Percentiles rank a stretch among this genome's conserved stretches.
Conservation (phyloP, 2,888 invertebrate species). For the Oasisia sp. region DNA sequence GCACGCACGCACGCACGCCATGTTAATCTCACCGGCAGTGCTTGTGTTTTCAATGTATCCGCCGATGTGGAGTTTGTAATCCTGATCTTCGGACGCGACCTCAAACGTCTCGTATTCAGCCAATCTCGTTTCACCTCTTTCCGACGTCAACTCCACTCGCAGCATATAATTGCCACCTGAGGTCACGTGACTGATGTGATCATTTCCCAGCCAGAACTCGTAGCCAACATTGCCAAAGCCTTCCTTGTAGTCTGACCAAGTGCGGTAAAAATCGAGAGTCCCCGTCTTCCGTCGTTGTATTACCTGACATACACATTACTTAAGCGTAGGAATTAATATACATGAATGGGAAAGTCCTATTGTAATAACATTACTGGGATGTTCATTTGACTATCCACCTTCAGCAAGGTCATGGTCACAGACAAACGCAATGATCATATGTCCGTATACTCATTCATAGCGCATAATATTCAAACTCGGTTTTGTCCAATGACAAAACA, state of each 20-base stretch:
- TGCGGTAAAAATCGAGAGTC: neutral
- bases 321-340: neutral
- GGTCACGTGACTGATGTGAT: neutral
- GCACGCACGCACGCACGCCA: no score
- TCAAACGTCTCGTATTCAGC: neutral
- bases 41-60: neutral
- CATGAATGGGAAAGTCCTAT: no score
- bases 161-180: neutral
- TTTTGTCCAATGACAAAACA: no score
- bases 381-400: no score
- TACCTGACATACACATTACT: neutral
- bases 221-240: neutral
- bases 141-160: neutral
- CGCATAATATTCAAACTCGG: no score
- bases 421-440: no score
- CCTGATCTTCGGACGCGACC: neutral
- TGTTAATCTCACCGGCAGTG: neutral
- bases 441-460: no score
- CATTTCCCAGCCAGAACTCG: conserved; percentile 1
- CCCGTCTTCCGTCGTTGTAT: neutral
- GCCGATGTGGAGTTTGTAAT: neutral
- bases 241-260: neutral
- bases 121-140: neutral
- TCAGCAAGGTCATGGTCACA: no score
- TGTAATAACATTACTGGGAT: no score